Conservation (phyloP, 2,888 invertebrate species). For the Uropetala carovei region DNA sequence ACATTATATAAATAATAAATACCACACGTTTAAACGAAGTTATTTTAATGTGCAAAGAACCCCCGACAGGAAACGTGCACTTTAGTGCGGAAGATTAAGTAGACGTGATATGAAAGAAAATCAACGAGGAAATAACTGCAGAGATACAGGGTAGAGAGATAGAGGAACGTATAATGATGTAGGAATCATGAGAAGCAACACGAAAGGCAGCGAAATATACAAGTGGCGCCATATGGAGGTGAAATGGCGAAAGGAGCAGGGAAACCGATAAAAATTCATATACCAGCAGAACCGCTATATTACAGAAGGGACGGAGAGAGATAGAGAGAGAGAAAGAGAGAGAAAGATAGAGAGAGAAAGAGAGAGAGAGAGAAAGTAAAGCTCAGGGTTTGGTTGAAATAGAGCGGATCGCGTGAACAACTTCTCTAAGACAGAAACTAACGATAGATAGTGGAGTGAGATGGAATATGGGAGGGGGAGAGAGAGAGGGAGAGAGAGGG, state of each 20-base stretch:
- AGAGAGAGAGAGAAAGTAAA: neutral
- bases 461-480: neutral
- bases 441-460: neutral
- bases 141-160: no score
- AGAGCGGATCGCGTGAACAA: neutral
- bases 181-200: neutral
- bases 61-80: no score
- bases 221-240: neutral
- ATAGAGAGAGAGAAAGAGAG: neutral
- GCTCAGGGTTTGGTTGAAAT: no score
- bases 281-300: neutral
- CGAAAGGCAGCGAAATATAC: neutral
- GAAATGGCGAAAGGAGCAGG: neutral
- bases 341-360: neutral
- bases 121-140: no score
- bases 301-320: neutral
- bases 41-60: no score
- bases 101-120: no score
- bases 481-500: no score
- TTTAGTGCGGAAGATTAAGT: no score
- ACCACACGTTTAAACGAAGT: no score
- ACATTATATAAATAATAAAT: no score
- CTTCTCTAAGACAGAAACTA: neutral
- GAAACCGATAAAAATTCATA: slow-evolving; percentile 10
- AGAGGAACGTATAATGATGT: neutral